These are phyloP conservation scores for Etia nguti DNA, from an alignment of 2,113 vertebrate species.

Conservation along the genomic window DNA sequence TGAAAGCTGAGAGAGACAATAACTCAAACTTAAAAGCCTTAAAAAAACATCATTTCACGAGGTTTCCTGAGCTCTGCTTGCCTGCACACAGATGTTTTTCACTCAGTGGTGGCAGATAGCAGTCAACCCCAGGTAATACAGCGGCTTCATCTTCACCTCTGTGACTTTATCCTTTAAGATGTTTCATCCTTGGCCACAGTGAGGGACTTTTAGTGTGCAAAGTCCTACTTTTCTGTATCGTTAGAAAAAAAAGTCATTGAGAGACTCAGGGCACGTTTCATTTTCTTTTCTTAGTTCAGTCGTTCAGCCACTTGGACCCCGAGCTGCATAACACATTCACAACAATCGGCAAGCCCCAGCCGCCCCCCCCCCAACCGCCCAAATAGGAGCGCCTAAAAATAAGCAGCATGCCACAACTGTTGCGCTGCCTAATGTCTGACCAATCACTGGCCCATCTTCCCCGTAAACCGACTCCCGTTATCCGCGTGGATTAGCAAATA, in stretches of 20 bases:
- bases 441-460: constrained; percentile 51
- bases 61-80: constrained; percentile 10
- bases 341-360: constrained; percentile 40
- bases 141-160: background rate
- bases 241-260: background rate
- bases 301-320: constrained; percentile 42
- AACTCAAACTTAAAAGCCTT: background rate
- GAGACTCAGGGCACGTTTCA: background rate
- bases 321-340: constrained; percentile 40
- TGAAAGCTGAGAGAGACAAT: background rate
- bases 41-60: background rate
- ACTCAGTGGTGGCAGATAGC: constrained; percentile 38
- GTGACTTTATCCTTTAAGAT: constrained; percentile 24
- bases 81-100: constrained; percentile 35
- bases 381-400: constrained; percentile 77
- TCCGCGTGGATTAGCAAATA: constrained; percentile 64
- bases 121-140: constrained; percentile 15
- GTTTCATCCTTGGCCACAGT: background rate
- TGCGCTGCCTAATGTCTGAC: constrained; percentile 45
- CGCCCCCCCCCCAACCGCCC: constrained; percentile 17
- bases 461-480: constrained; percentile 56
- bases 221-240: background rate
- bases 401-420: constrained; percentile 61
- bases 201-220: background rate
- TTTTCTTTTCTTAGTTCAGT: constrained; percentile 58